Conservation (phyloP, 2,888 invertebrate species). For the Hyppa rectilinea region DNA sequence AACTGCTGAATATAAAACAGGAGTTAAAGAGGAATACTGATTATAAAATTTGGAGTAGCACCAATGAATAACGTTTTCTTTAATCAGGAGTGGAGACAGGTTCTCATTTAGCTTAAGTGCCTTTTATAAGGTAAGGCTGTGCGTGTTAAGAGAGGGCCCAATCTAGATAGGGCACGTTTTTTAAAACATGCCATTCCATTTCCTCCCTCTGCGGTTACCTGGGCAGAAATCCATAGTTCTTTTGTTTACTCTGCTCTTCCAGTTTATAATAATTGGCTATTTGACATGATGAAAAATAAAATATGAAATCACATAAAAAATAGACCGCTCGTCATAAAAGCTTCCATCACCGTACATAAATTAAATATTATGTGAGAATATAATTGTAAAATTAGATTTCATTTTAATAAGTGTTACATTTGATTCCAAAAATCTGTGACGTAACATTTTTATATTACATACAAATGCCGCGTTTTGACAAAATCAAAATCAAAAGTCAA, state of each 20-base stretch:
- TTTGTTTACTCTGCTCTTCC: background rate
- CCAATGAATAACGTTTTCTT: slow-evolving; percentile 12
- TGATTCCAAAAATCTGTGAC: too few relatives aligned
- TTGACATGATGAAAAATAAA: too few relatives aligned
- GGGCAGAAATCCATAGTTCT: background rate
- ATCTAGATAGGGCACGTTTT: slow-evolving; percentile 38
- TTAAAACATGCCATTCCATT: background rate
- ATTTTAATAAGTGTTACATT: too few relatives aligned
- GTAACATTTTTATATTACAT: too few relatives aligned
- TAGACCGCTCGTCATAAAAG: too few relatives aligned
- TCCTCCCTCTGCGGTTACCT: background rate
- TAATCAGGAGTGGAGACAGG: slow-evolving; percentile 16
- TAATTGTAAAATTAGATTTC: too few relatives aligned
- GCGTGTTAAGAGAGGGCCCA: background rate
- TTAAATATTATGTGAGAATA: too few relatives aligned
- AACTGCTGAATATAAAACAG: slow-evolving; percentile 18
- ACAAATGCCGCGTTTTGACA: too few relatives aligned
- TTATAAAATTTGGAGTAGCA: slow-evolving; percentile 30
- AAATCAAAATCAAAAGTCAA: too few relatives aligned
- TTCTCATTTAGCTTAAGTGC: slow-evolving; percentile 21
- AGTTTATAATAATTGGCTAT: too few relatives aligned
- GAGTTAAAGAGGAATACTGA: slow-evolving; percentile 17
- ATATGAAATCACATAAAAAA: too few relatives aligned
- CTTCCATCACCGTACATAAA: too few relatives aligned
- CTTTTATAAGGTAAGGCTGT: slow-evolving; percentile 25